Base-by-base conservation (phyloP, 2,797 vertebrate genomes). In the Gambelia wislizenii region DNA sequence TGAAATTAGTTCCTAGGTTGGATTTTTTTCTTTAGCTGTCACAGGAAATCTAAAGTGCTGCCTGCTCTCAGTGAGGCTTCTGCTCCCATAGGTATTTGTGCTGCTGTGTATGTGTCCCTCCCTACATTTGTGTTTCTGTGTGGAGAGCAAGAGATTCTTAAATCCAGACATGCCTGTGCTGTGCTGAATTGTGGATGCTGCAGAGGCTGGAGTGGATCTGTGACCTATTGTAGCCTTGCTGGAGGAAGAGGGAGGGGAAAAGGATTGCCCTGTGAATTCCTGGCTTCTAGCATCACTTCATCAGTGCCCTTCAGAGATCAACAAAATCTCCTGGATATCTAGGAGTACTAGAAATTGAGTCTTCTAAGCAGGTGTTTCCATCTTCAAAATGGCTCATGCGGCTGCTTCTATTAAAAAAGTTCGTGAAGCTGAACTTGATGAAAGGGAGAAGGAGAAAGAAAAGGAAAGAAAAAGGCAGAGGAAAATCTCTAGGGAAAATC, bases 351-450 rank as follows among this genome's bases (percentile, higher is more conserved):
- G 93, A 80, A 84, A 84, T 76, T 20, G 94, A 94, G 88, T 84
- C 90, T 84, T 79, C 2, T 94, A 92, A 87, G 86, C 95, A 88
- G 93, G 90, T 87, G 81, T 59, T 86, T 83, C 75, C 86, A 81
- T 93, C 93, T 76, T 91, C 95, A 96, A 93, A 94, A 99, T 99
- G 99, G 99, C 99, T 97, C 99, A 99, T 1, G 99, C 99, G 0
- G 99, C 99, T 0, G 98, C 99, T 94, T 98, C 98, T 93, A 98
- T 99, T 96, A 99, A 99, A 97, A 99, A 99, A 98, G 98, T 98
- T 96, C 96, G 99, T 77, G 98, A 98, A 93, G 97, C 97, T 56
- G 98, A 99, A 82, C 95, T 97, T 2, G 97, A 98, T 89, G 97
- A 98, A 30, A 98, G 98, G 91, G 99, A 99, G 93, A 97, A 98